These are phyloP conservation scores for Stomorhina lunata DNA, from an alignment of 2,888 invertebrate genomes.

Conservation along the genomic window DNA sequence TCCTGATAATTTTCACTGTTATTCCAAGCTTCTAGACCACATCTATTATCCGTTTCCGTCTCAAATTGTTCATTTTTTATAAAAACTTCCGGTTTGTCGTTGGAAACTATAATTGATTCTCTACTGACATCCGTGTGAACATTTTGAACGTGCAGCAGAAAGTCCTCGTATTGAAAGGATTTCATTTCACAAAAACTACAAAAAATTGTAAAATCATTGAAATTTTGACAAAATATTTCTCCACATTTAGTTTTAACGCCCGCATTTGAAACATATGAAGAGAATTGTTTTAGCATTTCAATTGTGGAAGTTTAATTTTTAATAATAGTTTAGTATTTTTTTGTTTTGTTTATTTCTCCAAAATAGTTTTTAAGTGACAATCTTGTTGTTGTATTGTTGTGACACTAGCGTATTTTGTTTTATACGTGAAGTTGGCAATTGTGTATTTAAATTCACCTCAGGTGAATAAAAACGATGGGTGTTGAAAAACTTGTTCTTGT, in stretches of 20 bases:
- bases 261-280: neutral
- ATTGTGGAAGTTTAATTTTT: too few species aligned
- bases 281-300: conserved; percentile 58
- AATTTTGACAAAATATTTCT: conserved; percentile 73
- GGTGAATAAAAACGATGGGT: too few species aligned
- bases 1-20: neutral
- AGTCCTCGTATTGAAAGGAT: conserved; percentile 73
- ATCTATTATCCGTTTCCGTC: neutral
- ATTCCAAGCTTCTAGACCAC: neutral
- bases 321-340: too few species aligned
- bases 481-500: too few species aligned
- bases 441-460: too few species aligned
- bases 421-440: too few species aligned
- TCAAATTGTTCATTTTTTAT: conserved; percentile 23
- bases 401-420: too few species aligned
- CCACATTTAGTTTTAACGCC: conserved; percentile 73
- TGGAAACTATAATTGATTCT: neutral
- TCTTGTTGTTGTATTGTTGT: too few species aligned
- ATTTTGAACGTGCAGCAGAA: conserved; percentile 72
- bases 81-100: neutral
- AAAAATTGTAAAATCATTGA: conserved; percentile 72
- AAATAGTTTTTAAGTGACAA: too few species aligned
- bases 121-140: neutral
- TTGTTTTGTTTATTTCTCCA: too few species aligned
- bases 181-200: conserved; percentile 74